phyloP scores from a whole-genome alignment of 2,888 invertebrate genomes.

The Agrenia bidenticulata region DNA sequence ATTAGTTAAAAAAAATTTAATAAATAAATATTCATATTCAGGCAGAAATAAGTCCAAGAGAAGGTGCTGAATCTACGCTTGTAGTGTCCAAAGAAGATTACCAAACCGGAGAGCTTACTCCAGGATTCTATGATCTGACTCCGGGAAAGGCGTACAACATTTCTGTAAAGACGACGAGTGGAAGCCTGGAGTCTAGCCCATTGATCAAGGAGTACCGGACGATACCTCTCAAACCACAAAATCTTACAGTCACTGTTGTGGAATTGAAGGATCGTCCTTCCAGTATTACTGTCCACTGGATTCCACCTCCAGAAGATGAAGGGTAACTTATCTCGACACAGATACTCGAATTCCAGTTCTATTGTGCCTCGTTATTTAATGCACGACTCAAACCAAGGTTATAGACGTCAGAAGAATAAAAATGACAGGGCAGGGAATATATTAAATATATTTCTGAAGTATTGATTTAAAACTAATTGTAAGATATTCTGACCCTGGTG shows the following conservation, averaged over 20 bases:
- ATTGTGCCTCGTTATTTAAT: too few relatives aligned
- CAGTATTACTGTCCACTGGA: constrained; percentile 40
- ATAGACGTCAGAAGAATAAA: too few relatives aligned
- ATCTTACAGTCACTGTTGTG: constrained; percentile 35
- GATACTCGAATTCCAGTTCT: not conserved
- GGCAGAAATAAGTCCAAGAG: constrained; percentile 35
- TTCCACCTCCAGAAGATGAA: constrained; percentile 28
- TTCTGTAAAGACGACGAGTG: constrained; percentile 37
- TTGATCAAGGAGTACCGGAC: constrained; percentile 36
- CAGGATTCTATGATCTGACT: constrained; percentile 37
- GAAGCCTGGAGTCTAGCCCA: constrained; percentile 30
- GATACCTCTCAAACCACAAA: constrained; percentile 29
- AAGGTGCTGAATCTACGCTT: constrained; percentile 30
- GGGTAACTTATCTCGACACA: constrained; percentile 30
- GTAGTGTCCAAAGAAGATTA: constrained; percentile 37
- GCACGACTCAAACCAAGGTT: too few relatives aligned
- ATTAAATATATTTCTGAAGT: too few relatives aligned
- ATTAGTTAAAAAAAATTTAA: not conserved
- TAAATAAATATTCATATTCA: constrained; percentile 2
- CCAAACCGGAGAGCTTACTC: constrained; percentile 39
- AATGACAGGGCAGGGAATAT: too few relatives aligned
- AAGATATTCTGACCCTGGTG: too few relatives aligned
- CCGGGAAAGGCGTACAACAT: constrained; percentile 41
- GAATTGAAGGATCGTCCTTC: constrained; percentile 26
- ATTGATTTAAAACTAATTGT: too few relatives aligned